Evolutionary conservation across 1,140 invertebrate genomes (phyloP).

Genomic region (Chrysopa pallens): DNA sequence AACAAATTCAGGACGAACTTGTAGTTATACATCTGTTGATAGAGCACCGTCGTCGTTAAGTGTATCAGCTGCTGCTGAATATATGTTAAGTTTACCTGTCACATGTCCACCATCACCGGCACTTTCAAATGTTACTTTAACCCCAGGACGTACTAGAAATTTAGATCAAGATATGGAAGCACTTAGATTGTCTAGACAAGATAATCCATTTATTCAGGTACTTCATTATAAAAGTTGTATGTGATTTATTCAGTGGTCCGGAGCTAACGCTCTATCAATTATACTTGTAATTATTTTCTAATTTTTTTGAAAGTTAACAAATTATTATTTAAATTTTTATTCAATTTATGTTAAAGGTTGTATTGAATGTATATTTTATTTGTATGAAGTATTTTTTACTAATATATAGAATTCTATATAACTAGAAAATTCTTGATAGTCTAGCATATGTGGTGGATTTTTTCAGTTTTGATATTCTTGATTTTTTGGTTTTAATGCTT

Average conservation of each 20-base stretch:
- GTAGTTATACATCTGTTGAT: conserved; percentile 8
- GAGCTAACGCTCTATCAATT: too few relatives aligned
- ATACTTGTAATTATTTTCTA: too few relatives aligned
- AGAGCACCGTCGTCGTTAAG: conserved; percentile 18
- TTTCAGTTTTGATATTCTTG: too few relatives aligned
- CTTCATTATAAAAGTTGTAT: background rate
- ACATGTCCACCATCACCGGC: conserved; percentile 17
- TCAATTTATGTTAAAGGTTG: too few relatives aligned
- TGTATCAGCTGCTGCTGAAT: conserved; percentile 19
- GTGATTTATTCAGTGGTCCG: too few relatives aligned
- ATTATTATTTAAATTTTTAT: too few relatives aligned
- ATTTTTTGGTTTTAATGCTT: too few relatives aligned
- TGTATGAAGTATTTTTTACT: too few relatives aligned
- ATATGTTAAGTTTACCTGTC: conserved; percentile 16
- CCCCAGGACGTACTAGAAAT: conserved; percentile 53
- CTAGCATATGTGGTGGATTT: too few relatives aligned
- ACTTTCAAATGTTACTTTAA: conserved; percentile 41
- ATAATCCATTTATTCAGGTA: conserved; percentile 60
- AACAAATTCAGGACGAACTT: background rate
- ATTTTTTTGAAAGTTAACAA: conserved; percentile 2
- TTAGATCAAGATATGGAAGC: conserved; percentile 72
- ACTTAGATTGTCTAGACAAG: conserved; percentile 54
- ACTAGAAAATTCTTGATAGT: too few relatives aligned
- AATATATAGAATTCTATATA: too few relatives aligned
- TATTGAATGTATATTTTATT: too few relatives aligned